phyloP scores from a whole-genome alignment of 2,113 vertebrate genomes.

The Rhinopithecus roxellana region DNA sequence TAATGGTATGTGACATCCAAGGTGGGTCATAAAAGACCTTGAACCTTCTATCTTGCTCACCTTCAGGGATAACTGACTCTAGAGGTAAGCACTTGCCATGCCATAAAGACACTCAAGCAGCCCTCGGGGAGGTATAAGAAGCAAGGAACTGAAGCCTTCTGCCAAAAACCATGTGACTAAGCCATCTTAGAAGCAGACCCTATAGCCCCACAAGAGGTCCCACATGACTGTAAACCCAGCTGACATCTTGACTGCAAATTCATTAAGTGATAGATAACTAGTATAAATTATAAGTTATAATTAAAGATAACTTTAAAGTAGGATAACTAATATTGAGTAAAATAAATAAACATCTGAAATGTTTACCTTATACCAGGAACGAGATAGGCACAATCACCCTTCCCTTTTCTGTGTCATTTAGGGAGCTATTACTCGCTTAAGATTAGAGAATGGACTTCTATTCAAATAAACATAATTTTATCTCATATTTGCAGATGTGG shows the following conservation, averaged over 20 bases:
- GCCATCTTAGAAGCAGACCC: neutral
- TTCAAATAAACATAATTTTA: neutral
- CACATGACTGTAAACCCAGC: neutral
- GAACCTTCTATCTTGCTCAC: neutral
- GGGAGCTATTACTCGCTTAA: neutral
- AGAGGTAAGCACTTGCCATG: neutral
- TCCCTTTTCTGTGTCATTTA: neutral
- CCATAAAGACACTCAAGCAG: neutral
- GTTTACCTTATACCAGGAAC: neutral
- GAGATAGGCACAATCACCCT: neutral
- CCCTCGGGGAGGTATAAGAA: fast-evolving
- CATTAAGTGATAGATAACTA: neutral
- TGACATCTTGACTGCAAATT: neutral
- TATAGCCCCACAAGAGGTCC: neutral
- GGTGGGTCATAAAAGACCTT: neutral
- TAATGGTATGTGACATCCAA: neutral
- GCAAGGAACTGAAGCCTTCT: neutral
- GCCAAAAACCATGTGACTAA: neutral
- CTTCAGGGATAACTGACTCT: neutral
- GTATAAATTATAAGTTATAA: neutral
- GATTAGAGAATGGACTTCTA: neutral
- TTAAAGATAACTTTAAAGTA: neutral
- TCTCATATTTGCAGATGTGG: neutral
- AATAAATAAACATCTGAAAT: neutral
- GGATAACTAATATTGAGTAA: neutral